Percentiles rank a stretch among this genome's conserved stretches.
phyloP scores from a whole-genome alignment of 2,797 vertebrate genomes.

The Premnoplex brunnescens region DNA sequence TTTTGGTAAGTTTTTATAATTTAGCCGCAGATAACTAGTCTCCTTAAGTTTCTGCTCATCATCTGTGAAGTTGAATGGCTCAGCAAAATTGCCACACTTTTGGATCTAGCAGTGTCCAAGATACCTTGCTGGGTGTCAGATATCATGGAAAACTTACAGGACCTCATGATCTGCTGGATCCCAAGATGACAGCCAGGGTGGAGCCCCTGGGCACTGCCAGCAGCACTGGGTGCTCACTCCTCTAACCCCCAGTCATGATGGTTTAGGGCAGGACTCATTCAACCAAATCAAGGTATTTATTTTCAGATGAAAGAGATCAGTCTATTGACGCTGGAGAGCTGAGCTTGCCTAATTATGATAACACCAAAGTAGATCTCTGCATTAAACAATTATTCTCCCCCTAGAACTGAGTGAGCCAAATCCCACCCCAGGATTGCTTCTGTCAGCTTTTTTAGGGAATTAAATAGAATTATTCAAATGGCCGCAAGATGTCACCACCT shows the following conservation, averaged over 20 bases:
- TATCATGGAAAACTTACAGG: not conserved
- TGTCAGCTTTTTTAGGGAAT: not conserved
- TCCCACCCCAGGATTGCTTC: not conserved
- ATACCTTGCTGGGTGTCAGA: not conserved
- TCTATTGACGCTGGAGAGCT: not conserved
- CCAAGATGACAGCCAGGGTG: not conserved
- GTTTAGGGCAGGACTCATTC: not conserved
- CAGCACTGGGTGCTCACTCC: not conserved
- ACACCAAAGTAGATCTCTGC: not conserved
- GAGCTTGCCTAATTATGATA: not conserved
- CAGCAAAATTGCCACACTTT: not conserved
- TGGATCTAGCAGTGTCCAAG: not conserved
- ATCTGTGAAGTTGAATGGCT: not conserved
- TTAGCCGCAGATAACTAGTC: not conserved
- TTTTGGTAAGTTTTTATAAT: not conserved
- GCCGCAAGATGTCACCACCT: slow-evolving; percentile 34
- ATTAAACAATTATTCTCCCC: not conserved
- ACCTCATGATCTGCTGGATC: not conserved
- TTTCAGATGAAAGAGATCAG: not conserved
- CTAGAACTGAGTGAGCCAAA: not conserved
- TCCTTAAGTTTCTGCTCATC: not conserved
- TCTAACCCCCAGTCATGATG: not conserved
- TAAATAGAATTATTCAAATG: not conserved
- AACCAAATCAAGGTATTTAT: not conserved
- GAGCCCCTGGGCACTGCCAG: not conserved